Evolutionary conservation across 1,140 invertebrate genomes (phyloP), one percentile per base, ranked within the genome.

Genomic region (Dufourea novaeangliae): DNA sequence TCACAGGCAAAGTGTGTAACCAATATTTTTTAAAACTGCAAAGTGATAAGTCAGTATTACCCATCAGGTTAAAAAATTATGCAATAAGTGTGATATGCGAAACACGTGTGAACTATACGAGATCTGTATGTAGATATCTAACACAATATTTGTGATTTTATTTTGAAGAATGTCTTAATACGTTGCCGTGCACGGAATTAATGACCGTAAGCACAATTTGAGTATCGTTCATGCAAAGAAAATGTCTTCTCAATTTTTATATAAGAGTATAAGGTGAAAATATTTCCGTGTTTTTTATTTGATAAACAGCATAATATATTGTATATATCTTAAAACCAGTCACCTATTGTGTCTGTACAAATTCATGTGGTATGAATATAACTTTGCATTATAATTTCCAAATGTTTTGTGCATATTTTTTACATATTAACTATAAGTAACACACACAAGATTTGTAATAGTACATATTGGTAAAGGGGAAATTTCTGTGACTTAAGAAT

Each of bases 191-290:
- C 34, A 63, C 50, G 46, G 41, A 64, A 71, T 67, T 41, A 39
- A 20, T 25, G 17, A 57, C 14, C 59, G 56, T 25, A 70, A 66
- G 54, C 17, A 56, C 74, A 37, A 81, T 82, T 54, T 22, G 32
- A 64, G 10, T 27, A 27, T 41, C 27, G 7, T 66, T 41, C 14
- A 25, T 69, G 10, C 27, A 39, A 14, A 52, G 34, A 17, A 46
- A 78, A 39, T 32, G n/a, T 1, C 32, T 56, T 78, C 41, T 46
- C 32, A 57, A 82, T 20, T 71, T 82, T 81, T 82, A 72, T 83
- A 82, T 50, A 54, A 39, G 25, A 41, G 41, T 67, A 3, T 68
- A 75, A 17, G 7, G 22, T 44, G 14, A 32, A 56, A 22, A 57
- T 34, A 44, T 75, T 29, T 34, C 12, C 8, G 20, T 17, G 14